Base-by-base conservation (phyloP, 2,113 vertebrate genomes). In the Amazona vittata region DNA sequence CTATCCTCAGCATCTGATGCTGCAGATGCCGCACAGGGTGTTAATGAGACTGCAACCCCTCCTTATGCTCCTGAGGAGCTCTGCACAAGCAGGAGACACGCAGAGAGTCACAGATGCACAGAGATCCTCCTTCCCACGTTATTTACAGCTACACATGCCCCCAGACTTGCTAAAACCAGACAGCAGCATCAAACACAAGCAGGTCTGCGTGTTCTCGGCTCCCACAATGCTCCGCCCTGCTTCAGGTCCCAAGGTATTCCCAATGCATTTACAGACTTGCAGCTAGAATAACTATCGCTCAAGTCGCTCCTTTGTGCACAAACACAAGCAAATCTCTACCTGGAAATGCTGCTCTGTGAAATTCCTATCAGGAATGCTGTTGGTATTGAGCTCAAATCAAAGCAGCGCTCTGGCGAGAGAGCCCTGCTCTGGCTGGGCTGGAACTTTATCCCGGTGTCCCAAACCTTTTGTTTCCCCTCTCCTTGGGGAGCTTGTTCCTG, bases 131-230 rank as follows among this genome's bases (percentile, higher is more conserved):
- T 47, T 68, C 52, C 62, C 24, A 1, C 33, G 0, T 22, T 2
- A 0, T 25, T 55, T 15, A 16, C 57, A 55, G 43, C 41, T 12
- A 6, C 21, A 1, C 47, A 1, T 6, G 11, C 11, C 70, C 57
- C 37, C 10, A 6, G 24, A 4, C 14, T 6, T 12, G 16, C 50
- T 43, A 28, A 11, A 43, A 39, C 3, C 44, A 52, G 25, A 9
- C 0, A 2, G 2, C 0, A 0, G 6, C 52, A 41, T 3, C 31
- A 73, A 70, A 6, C 57, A 12, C 12, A 3, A 4, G 21, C 39
- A 12, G 41, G 31, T 22, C 76, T 25, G 49, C 11, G 1, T 2
- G 1, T 15, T 39, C 29, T 84, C 10, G 0, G 0, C 10, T 60
- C n/a, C 46, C 67, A 6, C 35, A 7, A 1, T 1, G 9, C 4